Conservation (phyloP, 2,797 vertebrate genomes). For the Acrossocheilus fasciatus region DNA sequence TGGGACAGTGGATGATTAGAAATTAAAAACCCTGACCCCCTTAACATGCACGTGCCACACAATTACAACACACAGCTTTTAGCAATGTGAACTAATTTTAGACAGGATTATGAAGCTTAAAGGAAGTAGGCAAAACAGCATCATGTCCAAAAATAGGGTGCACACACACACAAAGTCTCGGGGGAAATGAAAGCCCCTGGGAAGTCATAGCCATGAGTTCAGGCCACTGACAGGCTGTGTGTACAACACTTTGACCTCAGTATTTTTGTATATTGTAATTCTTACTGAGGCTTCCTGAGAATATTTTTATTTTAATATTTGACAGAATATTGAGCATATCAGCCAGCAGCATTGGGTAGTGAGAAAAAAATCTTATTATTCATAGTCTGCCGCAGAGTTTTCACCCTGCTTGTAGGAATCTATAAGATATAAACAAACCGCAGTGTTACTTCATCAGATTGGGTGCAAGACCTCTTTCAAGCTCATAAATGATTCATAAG, state of each 20-base stretch:
- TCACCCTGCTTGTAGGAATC: background rate
- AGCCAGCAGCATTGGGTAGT: background rate
- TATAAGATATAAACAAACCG: slow-evolving; percentile 23
- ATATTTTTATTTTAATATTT: background rate
- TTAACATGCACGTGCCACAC: slow-evolving; percentile 1
- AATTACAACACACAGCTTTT: slow-evolving; percentile 11
- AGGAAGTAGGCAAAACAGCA: slow-evolving; percentile 11
- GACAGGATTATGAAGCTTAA: slow-evolving; percentile 20
- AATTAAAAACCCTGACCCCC: background rate
- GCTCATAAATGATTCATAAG: slow-evolving; percentile 1
- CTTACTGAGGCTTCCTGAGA: background rate
- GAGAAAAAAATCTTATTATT: background rate
- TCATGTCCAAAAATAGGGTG: slow-evolving; percentile 29
- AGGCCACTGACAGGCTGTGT: background rate
- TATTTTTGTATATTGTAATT: background rate
- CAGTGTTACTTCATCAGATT: background rate
- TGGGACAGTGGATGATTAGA: background rate
- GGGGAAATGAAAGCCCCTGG: slow-evolving; percentile 16
- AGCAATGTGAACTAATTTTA: slow-evolving; percentile 25
- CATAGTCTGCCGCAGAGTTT: background rate
- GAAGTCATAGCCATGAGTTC: slow-evolving; percentile 14
- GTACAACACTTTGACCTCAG: background rate
- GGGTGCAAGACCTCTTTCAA: background rate
- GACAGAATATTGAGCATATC: background rate
- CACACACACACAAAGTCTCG: slow-evolving; percentile 11